phyloP scores from a whole-genome alignment of 2,797 vertebrate genomes.

The Peromyscus melanophrys region DNA sequence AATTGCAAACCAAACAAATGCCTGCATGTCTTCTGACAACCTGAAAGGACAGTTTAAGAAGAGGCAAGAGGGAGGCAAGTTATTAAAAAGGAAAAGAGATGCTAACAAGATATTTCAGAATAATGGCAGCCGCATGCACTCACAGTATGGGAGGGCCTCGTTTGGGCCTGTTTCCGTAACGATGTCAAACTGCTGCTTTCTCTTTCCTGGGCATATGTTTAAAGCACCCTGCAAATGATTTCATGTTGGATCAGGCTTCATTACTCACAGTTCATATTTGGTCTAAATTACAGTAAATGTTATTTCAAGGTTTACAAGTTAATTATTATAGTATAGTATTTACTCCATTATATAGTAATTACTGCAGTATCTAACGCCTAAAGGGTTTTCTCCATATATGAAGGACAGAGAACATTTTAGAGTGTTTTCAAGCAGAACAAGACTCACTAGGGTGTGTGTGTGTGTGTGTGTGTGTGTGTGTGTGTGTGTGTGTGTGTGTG shows the following conservation, averaged over 20 bases:
- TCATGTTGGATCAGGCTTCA: conserved; percentile 84
- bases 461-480: neutral
- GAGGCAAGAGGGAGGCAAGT: conserved; percentile 58
- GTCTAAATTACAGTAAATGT: conserved; percentile 88
- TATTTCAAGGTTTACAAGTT: conserved; percentile 88
- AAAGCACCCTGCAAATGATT: conserved; percentile 81
- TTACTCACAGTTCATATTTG: conserved; percentile 87
- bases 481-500: neutral
- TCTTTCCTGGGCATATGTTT: conserved; percentile 82
- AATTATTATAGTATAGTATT: conserved; percentile 88
- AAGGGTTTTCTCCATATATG: conserved; percentile 66
- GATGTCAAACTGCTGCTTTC: conserved; percentile 67
- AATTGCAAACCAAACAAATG: conserved; percentile 57
- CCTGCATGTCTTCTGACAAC: neutral
- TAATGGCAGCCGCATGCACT: conserved; percentile 51
- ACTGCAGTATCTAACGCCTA: conserved; percentile 84
- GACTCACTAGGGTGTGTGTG: conserved; percentile 7
- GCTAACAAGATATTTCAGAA: conserved; percentile 76
- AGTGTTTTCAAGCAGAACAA: conserved; percentile 77
- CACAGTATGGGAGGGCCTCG: conserved; percentile 45
- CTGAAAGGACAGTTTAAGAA: conserved; percentile 69
- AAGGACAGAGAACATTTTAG: conserved; percentile 81
- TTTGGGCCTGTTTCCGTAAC: conserved; percentile 71
- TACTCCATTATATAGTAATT: conserved; percentile 87
- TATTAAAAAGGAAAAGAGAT: conserved; percentile 65